Evolutionary conservation across 2,888 invertebrate genomes (phyloP), one percentile per base, ranked within the genome.

Genomic region (Blastobasis lacticolella): DNA sequence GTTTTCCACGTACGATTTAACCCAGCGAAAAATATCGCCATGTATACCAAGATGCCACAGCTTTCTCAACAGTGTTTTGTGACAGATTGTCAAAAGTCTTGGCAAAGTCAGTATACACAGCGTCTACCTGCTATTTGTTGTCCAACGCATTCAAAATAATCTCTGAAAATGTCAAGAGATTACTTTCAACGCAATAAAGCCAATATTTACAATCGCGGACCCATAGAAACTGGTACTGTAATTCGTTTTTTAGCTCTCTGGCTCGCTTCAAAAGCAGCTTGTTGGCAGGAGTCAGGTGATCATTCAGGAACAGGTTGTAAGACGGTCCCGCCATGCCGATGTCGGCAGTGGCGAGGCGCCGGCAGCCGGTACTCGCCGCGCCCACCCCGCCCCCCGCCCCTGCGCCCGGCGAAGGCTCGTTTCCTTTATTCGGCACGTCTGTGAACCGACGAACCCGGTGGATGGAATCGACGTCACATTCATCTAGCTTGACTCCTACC

Each of bases 241-340:
- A 8, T 10, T 45, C 40, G 10, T 36, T 46, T 6, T 37, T 46
- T 23, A 10, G 38, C 46, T 42, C 37, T 10, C 42, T 37, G 9
- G 44, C 48, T 6, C 41, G 5, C 8, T 50, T 49, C 4, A 52
- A 37, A 8, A 55, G 45, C 23, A 52, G 37, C 10, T 55, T 55
- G 42, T 50, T 55, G 10, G 50, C 38, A 4, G 50, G 55, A 4
- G 55, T 55, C 10, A 55, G 49, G 38, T 52, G 55, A 9, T 55
- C 55, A 10, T 41, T 37, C 5, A 55, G 6, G 9, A 38, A 55
- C 3, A 55, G 1, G 6, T 45, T 40, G 6, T 9, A 4, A 5
- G 55, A 45, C 0, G 52, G 50, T 5, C 55, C 55, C 2, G 45
- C 6, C n/a, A 55, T 6, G 1, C 45, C 52, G 37, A 55, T 45